Conservation (phyloP, 2,797 vertebrate genomes). For the Notoglanidium macrostoma region DNA sequence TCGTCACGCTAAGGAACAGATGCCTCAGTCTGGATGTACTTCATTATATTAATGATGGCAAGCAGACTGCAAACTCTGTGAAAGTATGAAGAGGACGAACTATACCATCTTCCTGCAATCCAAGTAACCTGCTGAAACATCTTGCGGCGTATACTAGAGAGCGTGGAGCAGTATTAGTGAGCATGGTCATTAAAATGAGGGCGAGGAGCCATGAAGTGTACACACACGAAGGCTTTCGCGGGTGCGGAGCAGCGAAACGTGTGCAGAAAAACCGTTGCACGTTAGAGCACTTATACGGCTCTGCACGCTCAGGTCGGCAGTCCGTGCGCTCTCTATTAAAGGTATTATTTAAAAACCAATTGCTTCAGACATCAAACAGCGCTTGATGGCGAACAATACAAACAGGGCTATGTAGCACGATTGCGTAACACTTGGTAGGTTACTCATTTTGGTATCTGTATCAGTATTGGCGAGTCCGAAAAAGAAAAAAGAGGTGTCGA, state of each 20-base stretch:
- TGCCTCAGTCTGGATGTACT: not conserved
- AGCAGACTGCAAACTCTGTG: conserved; percentile 9
- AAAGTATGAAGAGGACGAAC: not conserved
- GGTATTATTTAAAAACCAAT: not conserved
- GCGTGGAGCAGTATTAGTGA: not conserved
- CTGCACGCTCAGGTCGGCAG: not conserved
- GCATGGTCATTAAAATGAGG: not conserved
- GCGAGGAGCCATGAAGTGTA: not conserved
- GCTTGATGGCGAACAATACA: too few relatives aligned
- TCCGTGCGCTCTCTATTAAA: not conserved
- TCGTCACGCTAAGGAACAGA: not conserved
- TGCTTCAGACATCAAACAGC: not conserved
- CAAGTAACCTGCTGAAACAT: not conserved
- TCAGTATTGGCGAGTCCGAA: not conserved
- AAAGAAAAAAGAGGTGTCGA: not conserved
- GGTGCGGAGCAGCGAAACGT: not conserved
- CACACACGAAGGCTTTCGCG: not conserved
- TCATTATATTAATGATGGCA: not conserved
- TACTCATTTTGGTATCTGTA: not conserved
- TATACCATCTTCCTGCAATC: not conserved
- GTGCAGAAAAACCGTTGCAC: not conserved
- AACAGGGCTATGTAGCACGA: not conserved
- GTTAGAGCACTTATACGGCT: not conserved
- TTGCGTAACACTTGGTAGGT: not conserved
- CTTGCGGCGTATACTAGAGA: not conserved